Evolutionary conservation across 2,888 invertebrate species (phyloP).

Genomic region (Mesodorylaimus sp.): DNA sequence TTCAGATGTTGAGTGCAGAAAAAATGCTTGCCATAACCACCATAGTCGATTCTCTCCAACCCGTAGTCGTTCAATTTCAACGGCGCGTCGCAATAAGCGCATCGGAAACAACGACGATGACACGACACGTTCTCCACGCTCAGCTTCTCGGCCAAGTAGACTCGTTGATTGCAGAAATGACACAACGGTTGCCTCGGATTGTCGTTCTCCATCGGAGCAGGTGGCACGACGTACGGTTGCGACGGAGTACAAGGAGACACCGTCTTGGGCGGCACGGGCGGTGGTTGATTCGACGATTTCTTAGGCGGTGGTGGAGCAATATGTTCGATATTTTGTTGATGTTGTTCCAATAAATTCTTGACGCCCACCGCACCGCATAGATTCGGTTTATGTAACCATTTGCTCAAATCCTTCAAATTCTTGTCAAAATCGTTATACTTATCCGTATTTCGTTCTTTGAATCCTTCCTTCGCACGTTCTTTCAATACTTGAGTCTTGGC

Average conservation of each 20-base stretch:
- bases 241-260: not conserved
- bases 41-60: not conserved
- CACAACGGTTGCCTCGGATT: constrained; percentile 33
- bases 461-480: constrained; percentile 4
- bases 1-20: constrained; percentile 16
- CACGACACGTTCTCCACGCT: constrained; percentile 39
- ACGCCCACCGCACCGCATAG: constrained; percentile 5
- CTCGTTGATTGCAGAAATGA: constrained; percentile 72
- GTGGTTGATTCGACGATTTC: not conserved
- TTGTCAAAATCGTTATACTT: not conserved
- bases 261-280: not conserved
- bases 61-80: constrained; percentile 59
- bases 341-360: not conserved
- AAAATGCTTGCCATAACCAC: constrained; percentile 8
- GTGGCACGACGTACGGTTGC: not conserved
- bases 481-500: constrained; percentile 7
- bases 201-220: not conserved
- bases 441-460: not conserved
- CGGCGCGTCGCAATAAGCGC: constrained; percentile 70
- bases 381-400: not conserved
- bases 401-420: not conserved
- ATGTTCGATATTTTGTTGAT: not conserved
- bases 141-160: constrained; percentile 78
- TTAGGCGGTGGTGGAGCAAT: not conserved
- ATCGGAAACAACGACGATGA: constrained; percentile 54